Evolutionary conservation across 1,140 invertebrate species (phyloP).

Genomic region (fruit fly (Drosophila melanogaster)): DNA sequence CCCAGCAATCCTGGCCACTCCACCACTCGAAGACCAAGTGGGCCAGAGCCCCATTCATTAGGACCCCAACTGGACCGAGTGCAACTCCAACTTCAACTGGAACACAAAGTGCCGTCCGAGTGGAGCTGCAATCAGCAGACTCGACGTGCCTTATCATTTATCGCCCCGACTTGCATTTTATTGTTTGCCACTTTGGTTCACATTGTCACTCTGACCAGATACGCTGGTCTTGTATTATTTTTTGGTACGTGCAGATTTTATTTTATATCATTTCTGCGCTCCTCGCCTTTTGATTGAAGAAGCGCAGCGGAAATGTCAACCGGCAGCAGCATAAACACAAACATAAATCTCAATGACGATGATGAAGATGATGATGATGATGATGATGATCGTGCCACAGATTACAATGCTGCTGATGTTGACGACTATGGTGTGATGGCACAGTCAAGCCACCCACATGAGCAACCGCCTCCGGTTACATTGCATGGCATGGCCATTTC

Average conservation of each 20-base stretch:
- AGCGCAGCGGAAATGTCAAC: constrained; percentile 73
- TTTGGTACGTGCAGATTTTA: constrained; percentile 57
- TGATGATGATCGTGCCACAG: constrained; percentile 52
- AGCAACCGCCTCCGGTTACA: constrained; percentile 25
- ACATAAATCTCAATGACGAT: constrained; percentile 77
- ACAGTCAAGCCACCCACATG: constrained; percentile 66
- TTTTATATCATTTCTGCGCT: constrained; percentile 45
- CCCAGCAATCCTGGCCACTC: constrained; percentile 35
- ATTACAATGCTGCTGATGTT: constrained; percentile 40
- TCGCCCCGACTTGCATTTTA: constrained; percentile 71
- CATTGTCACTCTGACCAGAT: constrained; percentile 45
- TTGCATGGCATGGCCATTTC: constrained; percentile 12
- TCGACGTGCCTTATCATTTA: constrained; percentile 76
- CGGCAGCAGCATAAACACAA: constrained; percentile 71
- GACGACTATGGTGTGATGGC: constrained; percentile 15
- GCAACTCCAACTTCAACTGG: constrained; percentile 16
- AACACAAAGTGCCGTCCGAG: constrained; percentile 32
- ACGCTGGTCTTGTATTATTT: constrained; percentile 28
- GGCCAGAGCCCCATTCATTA: constrained; percentile 47
- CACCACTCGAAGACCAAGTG: constrained; percentile 43
- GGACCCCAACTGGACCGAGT: constrained; percentile 7
- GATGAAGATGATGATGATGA: constrained; percentile 63
- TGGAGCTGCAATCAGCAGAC: constrained; percentile 35
- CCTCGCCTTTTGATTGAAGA: constrained; percentile 72
- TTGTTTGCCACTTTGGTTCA: constrained; percentile 71